phyloP scores from a whole-genome alignment of 2,113 vertebrate genomes.

The Petroica traversi region DNA sequence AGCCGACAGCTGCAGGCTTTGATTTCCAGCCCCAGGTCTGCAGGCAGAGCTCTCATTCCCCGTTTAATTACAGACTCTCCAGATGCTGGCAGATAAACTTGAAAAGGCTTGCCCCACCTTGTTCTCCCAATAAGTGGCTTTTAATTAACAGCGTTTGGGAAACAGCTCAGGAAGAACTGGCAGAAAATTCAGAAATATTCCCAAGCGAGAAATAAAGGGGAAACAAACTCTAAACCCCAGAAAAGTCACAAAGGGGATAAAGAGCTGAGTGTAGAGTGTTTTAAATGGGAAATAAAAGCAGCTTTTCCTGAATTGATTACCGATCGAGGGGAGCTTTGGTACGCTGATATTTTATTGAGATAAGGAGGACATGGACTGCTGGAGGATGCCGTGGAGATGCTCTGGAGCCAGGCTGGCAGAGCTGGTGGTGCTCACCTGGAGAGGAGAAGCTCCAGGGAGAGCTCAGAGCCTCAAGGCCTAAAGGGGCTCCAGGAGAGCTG shows the following conservation, averaged over 20 bases:
- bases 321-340: rapidly evolving
- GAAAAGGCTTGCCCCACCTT: constrained; percentile 33
- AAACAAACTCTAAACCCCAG: background rate
- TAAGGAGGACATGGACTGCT: background rate
- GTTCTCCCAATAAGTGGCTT: background rate
- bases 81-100: constrained; percentile 31
- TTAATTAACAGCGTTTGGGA: background rate
- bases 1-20: constrained; percentile 12
- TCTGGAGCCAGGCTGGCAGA: background rate
- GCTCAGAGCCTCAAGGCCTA: rapidly evolving
- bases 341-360: background rate
- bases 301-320: background rate
- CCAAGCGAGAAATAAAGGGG: background rate
- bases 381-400: background rate
- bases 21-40: background rate
- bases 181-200: background rate
- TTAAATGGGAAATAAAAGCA: background rate
- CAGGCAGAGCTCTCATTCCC: background rate
- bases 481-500: background rate
- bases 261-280: background rate
- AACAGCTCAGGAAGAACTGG: background rate
- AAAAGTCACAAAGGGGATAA: background rate
- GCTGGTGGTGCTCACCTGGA: background rate
- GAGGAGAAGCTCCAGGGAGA: background rate
- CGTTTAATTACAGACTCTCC: constrained; percentile 19